A percentile compares a stretch with the other conserved stretches of the same genome.
phyloP scores from a whole-genome alignment of 2,888 invertebrate genomes.

The Artemia sp. region DNA sequence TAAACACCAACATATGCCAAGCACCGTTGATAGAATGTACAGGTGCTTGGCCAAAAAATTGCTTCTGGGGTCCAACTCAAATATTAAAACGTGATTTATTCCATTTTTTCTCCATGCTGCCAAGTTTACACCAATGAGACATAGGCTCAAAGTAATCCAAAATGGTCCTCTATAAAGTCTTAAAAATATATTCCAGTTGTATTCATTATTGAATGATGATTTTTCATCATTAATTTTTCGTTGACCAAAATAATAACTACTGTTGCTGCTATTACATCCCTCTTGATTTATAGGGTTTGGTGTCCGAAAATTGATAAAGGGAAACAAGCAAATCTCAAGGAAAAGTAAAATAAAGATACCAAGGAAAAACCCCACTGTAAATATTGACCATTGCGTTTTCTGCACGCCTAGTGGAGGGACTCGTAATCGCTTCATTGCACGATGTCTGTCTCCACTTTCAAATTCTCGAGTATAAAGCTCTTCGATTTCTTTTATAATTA shows the following conservation, averaged over 20 bases:
- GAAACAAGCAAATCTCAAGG: constrained; percentile 45
- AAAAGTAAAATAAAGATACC: constrained; percentile 80
- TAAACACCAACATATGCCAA: not conserved
- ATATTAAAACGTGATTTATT: constrained; percentile 40
- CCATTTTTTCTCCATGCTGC: constrained; percentile 38
- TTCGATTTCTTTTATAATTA: constrained; percentile 30
- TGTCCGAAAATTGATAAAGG: no score
- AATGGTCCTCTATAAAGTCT: constrained; percentile 37
- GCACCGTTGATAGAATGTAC: no score
- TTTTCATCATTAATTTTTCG: no score
- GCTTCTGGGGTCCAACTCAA: constrained; percentile 38
- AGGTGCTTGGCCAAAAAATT: constrained; percentile 36
- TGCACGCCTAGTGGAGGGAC: constrained; percentile 37
- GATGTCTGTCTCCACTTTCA: constrained; percentile 37
- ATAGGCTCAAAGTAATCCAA: constrained; percentile 34
- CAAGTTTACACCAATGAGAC: constrained; percentile 37
- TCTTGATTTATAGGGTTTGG: no score
- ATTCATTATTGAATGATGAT: no score
- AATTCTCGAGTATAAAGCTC: constrained; percentile 35
- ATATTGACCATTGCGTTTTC: constrained; percentile 78
- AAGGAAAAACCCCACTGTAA: constrained; percentile 86
- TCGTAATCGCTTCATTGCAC: constrained; percentile 38
- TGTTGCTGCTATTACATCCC: no score
- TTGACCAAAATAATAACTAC: no score
- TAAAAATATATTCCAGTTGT: not conserved